phyloP scores from a whole-genome alignment of 1,140 invertebrate species.

The Pissodes strobi region DNA sequence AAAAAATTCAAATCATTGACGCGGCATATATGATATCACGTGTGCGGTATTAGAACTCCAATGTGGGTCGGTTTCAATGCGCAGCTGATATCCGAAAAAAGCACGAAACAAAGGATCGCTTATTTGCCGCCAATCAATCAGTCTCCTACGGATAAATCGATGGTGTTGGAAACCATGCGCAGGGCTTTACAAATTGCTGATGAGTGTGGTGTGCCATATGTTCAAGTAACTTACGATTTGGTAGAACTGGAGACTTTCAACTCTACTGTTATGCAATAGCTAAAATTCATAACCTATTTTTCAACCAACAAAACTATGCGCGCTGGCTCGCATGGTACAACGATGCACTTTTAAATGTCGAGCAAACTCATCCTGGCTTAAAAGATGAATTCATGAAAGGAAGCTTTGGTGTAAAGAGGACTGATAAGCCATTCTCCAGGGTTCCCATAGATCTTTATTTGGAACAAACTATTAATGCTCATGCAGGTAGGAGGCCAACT shows the following conservation, averaged over 20 bases:
- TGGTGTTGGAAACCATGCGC: slow-evolving; percentile 38
- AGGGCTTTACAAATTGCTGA: slow-evolving; percentile 16
- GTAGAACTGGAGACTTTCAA: slow-evolving; percentile 39
- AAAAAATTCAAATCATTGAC: slow-evolving; percentile 38
- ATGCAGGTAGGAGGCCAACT: slow-evolving; percentile 31
- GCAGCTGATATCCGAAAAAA: slow-evolving; percentile 9
- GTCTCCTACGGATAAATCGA: slow-evolving; percentile 29
- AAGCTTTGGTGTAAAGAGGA: slow-evolving; percentile 32
- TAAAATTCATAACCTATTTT: slow-evolving; percentile 38
- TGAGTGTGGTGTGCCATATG: slow-evolving; percentile 17
- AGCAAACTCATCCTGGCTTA: slow-evolving; percentile 37
- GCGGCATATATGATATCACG: slow-evolving; percentile 23
- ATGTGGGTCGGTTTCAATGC: slow-evolving; percentile 33
- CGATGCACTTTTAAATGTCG: slow-evolving; percentile 26
- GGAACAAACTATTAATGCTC: slow-evolving; percentile 38
- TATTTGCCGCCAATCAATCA: slow-evolving; percentile 40
- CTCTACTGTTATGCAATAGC: slow-evolving; percentile 34
- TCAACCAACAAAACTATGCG: slow-evolving; percentile 39
- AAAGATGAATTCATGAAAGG: neutral
- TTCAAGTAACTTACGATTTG: slow-evolving; percentile 52
- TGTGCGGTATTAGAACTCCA: slow-evolving; percentile 14
- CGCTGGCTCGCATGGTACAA: slow-evolving; percentile 18
- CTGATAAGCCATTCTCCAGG: slow-evolving; percentile 27
- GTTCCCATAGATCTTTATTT: slow-evolving; percentile 30
- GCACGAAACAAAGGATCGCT: slow-evolving; percentile 25